Evolutionary conservation across 1,140 invertebrate genomes (phyloP).

Genomic region (Gyrodactylus bullatarudis): DNA sequence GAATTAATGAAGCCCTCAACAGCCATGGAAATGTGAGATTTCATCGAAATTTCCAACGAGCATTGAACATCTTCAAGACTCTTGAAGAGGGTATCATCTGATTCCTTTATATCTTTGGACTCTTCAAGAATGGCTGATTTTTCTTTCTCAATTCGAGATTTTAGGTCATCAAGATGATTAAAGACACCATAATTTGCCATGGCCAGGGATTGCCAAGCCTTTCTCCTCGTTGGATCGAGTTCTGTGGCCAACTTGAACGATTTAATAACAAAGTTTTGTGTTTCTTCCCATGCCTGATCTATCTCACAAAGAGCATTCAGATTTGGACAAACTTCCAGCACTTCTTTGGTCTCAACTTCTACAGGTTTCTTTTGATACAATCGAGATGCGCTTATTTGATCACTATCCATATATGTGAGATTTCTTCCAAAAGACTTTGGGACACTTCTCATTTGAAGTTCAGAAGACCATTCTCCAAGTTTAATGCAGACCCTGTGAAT

Average conservation of each 20-base stretch:
- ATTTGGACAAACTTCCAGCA: too few relatives aligned
- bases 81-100: not conserved
- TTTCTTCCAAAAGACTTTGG: not conserved
- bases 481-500: not conserved
- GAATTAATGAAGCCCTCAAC: constrained; percentile 79
- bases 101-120: not conserved
- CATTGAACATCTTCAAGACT: not conserved
- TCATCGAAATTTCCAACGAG: not conserved
- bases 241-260: not conserved
- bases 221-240: not conserved
- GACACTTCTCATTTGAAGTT: not conserved
- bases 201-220: constrained; percentile 3
- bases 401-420: not conserved
- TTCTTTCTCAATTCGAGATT: not conserved
- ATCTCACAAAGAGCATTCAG: too few relatives aligned
- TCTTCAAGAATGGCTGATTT: not conserved
- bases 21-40: constrained; percentile 24
- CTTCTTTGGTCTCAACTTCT: too few relatives aligned
- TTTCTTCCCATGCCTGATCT: not conserved
- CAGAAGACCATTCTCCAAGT: not conserved
- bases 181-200: not conserved
- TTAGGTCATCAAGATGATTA: not conserved
- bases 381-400: too few relatives aligned
- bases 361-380: too few relatives aligned
- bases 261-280: not conserved